Conservation (phyloP, 1,140 invertebrate genomes). For the Leucophenga varia region DNA sequence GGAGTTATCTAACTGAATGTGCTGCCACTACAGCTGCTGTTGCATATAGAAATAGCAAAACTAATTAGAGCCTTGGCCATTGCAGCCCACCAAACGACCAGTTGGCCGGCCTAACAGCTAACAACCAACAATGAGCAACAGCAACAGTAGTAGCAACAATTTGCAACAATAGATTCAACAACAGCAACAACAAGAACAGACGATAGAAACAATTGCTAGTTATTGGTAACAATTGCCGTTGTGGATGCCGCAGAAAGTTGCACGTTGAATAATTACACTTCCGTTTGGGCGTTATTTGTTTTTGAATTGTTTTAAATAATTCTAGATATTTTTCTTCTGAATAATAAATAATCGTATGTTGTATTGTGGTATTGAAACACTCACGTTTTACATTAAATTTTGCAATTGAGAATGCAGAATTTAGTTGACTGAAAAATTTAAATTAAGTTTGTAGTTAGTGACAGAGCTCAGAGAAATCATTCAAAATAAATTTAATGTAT, state of each 20-base stretch:
- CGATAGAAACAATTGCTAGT: slow-evolving; percentile 12
- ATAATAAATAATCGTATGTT: too few relatives aligned
- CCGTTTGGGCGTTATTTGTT: slow-evolving; percentile 49
- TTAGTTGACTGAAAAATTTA: too few relatives aligned
- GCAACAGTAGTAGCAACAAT: slow-evolving; percentile 33
- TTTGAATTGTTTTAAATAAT: too few relatives aligned
- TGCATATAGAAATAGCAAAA: slow-evolving; percentile 50
- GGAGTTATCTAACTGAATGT: too few relatives aligned
- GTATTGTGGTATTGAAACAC: too few relatives aligned
- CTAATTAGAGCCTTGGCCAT: slow-evolving; percentile 49
- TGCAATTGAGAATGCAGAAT: too few relatives aligned
- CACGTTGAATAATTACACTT: slow-evolving; percentile 54
- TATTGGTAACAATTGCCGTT: slow-evolving; percentile 8
- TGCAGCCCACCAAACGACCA: too few relatives aligned
- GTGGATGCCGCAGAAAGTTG: slow-evolving; percentile 49
- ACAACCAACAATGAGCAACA: background rate
- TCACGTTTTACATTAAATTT: too few relatives aligned
- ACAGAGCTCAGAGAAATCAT: too few relatives aligned
- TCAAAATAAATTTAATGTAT: too few relatives aligned
- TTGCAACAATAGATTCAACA: slow-evolving; percentile 44
- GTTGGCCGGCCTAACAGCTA: too few relatives aligned
- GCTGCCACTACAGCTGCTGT: slow-evolving; percentile 18
- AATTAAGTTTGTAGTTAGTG: too few relatives aligned
- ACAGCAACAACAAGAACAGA: slow-evolving; percentile 8
- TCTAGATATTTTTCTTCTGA: slow-evolving; percentile 47